Base-by-base conservation (phyloP, 2,888 invertebrate genomes). In the Eurytoma californica region DNA sequence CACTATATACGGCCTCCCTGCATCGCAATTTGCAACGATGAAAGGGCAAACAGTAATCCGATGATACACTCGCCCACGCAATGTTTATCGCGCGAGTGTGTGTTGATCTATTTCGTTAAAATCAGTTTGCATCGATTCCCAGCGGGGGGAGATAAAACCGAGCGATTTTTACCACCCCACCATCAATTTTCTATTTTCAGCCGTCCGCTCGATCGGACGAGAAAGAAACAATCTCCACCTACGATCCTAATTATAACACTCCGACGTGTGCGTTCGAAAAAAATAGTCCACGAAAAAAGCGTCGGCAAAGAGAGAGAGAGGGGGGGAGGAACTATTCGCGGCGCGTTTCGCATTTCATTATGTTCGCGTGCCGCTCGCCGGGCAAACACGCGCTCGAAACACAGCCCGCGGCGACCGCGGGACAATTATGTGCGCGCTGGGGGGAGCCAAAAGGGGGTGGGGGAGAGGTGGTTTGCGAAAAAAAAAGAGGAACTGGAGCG, bases 341-440 rank as follows among this genome's bases (percentile, higher is more conserved):
- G 51, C 51, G 58, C 58, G 63, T 49, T 72, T 67, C 65, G 63
- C 79, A 72, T 80, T 77, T 77, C 73, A 77, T 80, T 80, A 80
- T 39, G 39, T 77, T 77, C 73, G 47, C 69, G 63, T 68, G 75
- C 39, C 60, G 63, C 58, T 16, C 67, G 28, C 51, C 13, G 28
- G 39, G 76, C 76, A 76, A 80, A 79, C 79, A 75, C 20, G 60
- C 68, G 61, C 47, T 55, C 68, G 68, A 72, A 68, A 68, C 51
- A 75, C 61, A 72, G 68, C 76, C 70, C 70, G 66, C 53, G 80
- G 72, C 72, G 58, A 47, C 61, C 16, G 18, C 73, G 66, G 67
- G 55, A 80, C 80, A 80, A 80, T 80, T 80, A 80, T 61, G 28
- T 57, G 60, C 65, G 58, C 63, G 55, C 12, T 28, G 47, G 3